Evolutionary conservation across 2,797 vertebrate genomes (phyloP).

Genomic region (Schizopygopsis pylzovi): DNA sequence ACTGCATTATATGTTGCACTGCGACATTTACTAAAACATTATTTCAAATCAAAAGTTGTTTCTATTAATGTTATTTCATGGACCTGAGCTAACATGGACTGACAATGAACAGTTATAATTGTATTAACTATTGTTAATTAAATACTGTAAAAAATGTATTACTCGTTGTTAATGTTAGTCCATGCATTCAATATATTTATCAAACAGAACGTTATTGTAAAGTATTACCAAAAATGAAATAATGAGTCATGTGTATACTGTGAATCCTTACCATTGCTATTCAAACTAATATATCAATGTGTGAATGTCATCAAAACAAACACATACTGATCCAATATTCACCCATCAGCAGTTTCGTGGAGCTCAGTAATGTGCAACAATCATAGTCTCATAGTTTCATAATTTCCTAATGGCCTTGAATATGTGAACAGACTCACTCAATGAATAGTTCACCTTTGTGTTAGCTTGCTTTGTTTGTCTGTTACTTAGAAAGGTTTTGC

Average conservation of each 20-base stretch:
- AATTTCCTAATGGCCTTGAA: slow-evolving; percentile 13
- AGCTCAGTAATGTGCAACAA: neutral
- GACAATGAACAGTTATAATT: neutral
- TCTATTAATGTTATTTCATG: neutral
- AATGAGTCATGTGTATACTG: neutral
- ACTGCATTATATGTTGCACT: neutral
- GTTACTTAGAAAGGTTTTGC: slow-evolving; percentile 5
- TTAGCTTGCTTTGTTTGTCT: neutral
- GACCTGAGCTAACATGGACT: too few relatives aligned
- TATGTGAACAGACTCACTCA: slow-evolving; percentile 16
- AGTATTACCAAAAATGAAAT: neutral
- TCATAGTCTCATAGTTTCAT: neutral
- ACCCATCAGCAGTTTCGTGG: neutral
- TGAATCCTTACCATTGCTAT: neutral
- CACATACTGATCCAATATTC: neutral
- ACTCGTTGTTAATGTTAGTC: neutral
- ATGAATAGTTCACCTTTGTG: slow-evolving; percentile 11
- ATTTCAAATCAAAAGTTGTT: neutral
- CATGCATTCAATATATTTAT: neutral
- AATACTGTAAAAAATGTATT: neutral
- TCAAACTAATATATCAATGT: neutral
- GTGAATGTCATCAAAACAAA: neutral
- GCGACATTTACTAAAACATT: neutral
- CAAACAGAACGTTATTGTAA: neutral
- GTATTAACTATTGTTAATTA: neutral